Evolutionary conservation across 1,140 invertebrate species (phyloP).

Genomic region (Mercenaria mercenaria): DNA sequence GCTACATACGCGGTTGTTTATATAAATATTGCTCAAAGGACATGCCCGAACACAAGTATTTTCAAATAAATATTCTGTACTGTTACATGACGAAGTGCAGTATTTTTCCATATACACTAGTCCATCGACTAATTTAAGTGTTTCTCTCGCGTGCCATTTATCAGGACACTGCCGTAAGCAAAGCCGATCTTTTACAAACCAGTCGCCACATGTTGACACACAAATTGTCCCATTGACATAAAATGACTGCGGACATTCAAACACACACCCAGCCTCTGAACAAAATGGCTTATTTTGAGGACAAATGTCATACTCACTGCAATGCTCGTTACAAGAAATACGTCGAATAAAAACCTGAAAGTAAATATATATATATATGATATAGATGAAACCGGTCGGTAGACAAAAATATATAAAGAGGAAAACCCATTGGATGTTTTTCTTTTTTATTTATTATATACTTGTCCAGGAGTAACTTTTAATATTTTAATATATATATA

Average conservation of each 20-base stretch:
- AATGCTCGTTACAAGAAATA: not conserved
- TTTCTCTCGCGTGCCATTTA: not conserved
- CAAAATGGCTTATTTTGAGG: not conserved
- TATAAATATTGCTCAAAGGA: not conserved
- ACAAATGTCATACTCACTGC: not conserved
- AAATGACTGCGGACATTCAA: not conserved
- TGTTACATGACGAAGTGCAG: not conserved
- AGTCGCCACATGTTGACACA: slow-evolving; percentile 2
- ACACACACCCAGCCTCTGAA: not conserved
- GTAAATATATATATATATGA: no score
- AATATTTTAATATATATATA: no score
- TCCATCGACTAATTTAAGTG: not conserved
- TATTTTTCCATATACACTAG: not conserved
- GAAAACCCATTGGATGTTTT: no score
- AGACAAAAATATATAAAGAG: no score
- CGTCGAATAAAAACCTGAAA: no score
- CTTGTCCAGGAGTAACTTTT: no score
- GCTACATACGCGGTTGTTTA: not conserved
- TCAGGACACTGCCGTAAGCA: not conserved
- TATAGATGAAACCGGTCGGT: no score
- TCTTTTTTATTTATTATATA: no score
- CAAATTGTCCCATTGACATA: slow-evolving; percentile 6
- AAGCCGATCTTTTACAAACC: not conserved
- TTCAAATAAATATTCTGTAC: not conserved
- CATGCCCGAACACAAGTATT: not conserved